phyloP scores from a whole-genome alignment of 2,888 invertebrate genomes.

The Agrotis segetum region DNA sequence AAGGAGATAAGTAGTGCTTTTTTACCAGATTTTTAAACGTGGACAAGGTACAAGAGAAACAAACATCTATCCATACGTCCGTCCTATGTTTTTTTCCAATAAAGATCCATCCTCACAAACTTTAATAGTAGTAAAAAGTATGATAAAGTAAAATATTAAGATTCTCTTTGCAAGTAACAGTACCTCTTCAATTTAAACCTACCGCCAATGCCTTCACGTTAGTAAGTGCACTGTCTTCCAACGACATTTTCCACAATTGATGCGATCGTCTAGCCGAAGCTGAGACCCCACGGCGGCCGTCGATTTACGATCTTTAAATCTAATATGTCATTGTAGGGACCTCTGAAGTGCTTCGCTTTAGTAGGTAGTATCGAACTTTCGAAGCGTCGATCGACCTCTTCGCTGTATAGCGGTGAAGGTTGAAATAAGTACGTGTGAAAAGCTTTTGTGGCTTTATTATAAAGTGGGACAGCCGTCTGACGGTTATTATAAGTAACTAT shows the following conservation, averaged over 20 bases:
- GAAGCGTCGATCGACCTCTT: conserved; percentile 29
- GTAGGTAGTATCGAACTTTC: conserved; percentile 45
- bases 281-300: conserved; percentile 37
- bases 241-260: conserved; percentile 46
- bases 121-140: no score
- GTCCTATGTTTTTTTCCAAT: no score
- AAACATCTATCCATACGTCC: no score
- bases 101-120: no score
- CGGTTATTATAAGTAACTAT: background rate
- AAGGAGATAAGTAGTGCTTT: no score
- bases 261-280: conserved; percentile 45
- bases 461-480: background rate
- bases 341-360: conserved; percentile 49
- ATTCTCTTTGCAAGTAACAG: background rate
- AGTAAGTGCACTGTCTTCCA: conserved; percentile 36
- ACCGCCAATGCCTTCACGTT: background rate
- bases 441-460: conserved; percentile 15
- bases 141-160: background rate
- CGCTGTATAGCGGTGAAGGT: conserved; percentile 11
- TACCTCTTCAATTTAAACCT: background rate
- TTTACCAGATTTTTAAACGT: no score
- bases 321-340: conserved; percentile 57
- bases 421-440: conserved; percentile 4
- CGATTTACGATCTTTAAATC: conserved; percentile 59
- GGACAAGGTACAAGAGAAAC: no score